These are phyloP conservation scores for Sylvia atricapilla DNA, from an alignment of 2,113 vertebrate species.

Conservation along the genomic window DNA sequence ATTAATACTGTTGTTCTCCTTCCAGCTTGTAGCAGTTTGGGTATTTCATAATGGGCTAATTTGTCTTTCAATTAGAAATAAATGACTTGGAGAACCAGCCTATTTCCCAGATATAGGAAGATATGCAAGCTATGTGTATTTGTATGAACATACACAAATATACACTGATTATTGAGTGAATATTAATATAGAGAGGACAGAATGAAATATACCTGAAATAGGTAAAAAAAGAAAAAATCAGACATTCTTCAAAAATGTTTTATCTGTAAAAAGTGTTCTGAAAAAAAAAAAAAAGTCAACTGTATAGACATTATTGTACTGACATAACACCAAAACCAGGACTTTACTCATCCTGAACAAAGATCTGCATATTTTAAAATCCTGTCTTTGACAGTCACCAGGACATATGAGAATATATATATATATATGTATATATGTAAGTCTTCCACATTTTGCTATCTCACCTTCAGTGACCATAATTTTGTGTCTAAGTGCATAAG, in stretches of 20 bases:
- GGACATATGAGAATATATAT: background rate
- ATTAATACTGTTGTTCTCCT: slow-evolving; percentile 9
- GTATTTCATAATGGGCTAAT: background rate
- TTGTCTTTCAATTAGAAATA: background rate
- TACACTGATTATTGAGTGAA: background rate
- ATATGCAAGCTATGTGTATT: background rate
- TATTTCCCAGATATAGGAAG: background rate
- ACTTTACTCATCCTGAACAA: background rate
- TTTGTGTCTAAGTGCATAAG: background rate
- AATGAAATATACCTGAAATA: background rate
- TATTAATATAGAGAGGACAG: background rate
- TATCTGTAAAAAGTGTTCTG: background rate
- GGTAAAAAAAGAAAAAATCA: background rate
- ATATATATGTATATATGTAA: background rate
- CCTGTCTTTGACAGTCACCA: background rate
- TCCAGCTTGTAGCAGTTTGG: background rate
- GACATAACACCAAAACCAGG: background rate
- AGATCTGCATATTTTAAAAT: background rate
- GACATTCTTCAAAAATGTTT: background rate
- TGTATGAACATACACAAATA: background rate
- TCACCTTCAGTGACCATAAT: background rate
- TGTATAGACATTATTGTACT: background rate
- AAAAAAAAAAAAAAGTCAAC: background rate
- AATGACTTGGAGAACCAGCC: background rate
- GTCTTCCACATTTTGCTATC: background rate